phyloP scores from a whole-genome alignment of 2,797 vertebrate species.

The Typhlichthys eigenmanni region DNA sequence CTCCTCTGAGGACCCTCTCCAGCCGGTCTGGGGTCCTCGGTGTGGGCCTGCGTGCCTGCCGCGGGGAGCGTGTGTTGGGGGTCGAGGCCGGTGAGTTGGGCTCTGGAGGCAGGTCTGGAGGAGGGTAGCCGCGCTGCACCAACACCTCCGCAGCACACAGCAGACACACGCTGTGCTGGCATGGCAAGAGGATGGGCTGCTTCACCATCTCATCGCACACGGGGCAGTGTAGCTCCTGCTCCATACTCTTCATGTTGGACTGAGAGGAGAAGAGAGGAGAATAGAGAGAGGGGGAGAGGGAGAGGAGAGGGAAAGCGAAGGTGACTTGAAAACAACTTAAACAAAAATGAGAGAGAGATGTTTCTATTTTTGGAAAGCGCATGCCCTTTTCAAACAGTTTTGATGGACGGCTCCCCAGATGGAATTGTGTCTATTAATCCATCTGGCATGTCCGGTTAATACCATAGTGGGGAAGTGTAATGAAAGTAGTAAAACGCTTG shows the following conservation, averaged over 20 bases:
- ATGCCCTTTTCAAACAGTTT: too few species aligned
- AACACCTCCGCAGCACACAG: conserved; percentile 92
- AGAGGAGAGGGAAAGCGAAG: neutral
- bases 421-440: too few species aligned
- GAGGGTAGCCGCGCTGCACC: conserved; percentile 88
- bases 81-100: conserved; percentile 91
- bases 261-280: conserved; percentile 39
- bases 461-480: too few species aligned
- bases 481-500: too few species aligned
- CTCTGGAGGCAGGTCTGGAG: conserved; percentile 88
- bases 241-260: conserved; percentile 98
- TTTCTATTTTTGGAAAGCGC: too few species aligned
- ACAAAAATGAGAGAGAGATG: too few species aligned
- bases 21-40: conserved; percentile 88
- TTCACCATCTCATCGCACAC: conserved; percentile 96
- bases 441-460: too few species aligned
- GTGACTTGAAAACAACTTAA: too few species aligned
- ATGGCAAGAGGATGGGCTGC: conserved; percentile 92
- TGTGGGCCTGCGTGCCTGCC: conserved; percentile 80
- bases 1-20: conserved; percentile 90
- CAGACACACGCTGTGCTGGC: conserved; percentile 92
- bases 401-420: too few species aligned
- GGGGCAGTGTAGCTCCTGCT: conserved; percentile 90
- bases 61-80: conserved; percentile 88
- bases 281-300: neutral